Evolutionary conservation across 2,113 vertebrate species (phyloP).

Genomic region (Chiloscyllium plagiosum): DNA sequence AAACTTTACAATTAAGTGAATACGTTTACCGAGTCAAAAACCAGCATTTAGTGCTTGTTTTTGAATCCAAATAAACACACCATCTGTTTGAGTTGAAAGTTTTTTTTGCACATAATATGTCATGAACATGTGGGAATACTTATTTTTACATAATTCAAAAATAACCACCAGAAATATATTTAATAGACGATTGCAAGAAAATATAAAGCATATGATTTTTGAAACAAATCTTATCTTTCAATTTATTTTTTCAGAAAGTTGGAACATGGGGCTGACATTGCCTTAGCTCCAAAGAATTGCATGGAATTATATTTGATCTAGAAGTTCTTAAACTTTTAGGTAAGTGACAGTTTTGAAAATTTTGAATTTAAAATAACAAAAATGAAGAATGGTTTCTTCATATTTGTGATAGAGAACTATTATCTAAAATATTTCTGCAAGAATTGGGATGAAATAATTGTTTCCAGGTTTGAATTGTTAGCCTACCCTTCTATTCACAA

Average conservation of each 20-base stretch:
- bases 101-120: neutral
- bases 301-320: constrained; percentile 12
- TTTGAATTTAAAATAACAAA: neutral
- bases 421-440: neutral
- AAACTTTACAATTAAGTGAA: neutral
- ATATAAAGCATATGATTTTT: neutral
- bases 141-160: neutral
- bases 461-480: constrained; percentile 31
- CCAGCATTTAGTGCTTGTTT: neutral
- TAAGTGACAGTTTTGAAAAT: constrained; percentile 18
- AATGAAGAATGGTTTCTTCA: neutral
- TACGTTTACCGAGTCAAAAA: neutral
- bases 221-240: neutral
- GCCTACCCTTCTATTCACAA: neutral
- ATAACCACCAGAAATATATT: neutral
- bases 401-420: neutral
- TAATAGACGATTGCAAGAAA: neutral
- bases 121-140: neutral
- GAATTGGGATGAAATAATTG: constrained; percentile 9
- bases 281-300: constrained; percentile 8
- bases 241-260: constrained; percentile 1
- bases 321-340: neutral
- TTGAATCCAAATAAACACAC: neutral
- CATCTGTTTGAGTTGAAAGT: neutral
- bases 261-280: neutral